A percentile compares a stretch with the other conserved stretches of the same genome.
phyloP scores from a whole-genome alignment of 2,888 invertebrate genomes.

The Synanthedon tipuliformis region DNA sequence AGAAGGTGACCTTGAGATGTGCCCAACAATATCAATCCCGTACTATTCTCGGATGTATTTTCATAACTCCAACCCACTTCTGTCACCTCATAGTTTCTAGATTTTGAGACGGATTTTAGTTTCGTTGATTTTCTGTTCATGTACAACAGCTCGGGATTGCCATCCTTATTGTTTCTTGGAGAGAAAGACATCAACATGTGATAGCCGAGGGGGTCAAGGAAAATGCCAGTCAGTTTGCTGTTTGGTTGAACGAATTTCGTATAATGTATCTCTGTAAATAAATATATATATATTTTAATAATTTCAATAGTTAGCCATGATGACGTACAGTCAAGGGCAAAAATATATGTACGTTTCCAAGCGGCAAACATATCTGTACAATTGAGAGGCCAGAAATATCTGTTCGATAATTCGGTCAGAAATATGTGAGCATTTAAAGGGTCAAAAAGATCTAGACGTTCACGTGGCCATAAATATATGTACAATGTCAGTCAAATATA shows the following conservation, averaged over 20 bases:
- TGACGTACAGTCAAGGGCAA: too few species aligned
- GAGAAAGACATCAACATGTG: slow-evolving; percentile 84
- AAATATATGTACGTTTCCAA: too few species aligned
- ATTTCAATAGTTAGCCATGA: too few species aligned
- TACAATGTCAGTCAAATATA: too few species aligned
- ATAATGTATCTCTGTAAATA: slow-evolving; percentile 77
- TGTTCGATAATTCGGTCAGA: too few species aligned
- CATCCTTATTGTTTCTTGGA: slow-evolving; percentile 69
- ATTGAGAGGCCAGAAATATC: too few species aligned
- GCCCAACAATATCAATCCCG: slow-evolving; percentile 88
- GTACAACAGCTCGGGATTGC: slow-evolving; percentile 82
- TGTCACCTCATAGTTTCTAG: slow-evolving; percentile 85
- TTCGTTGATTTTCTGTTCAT: slow-evolving; percentile 81
- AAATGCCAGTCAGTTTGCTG: slow-evolving; percentile 75
- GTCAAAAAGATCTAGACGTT: too few species aligned
- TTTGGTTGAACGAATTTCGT: slow-evolving; percentile 72
- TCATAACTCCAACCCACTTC: slow-evolving; percentile 90
- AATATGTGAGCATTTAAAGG: too few species aligned
- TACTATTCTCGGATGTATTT: slow-evolving; percentile 75
- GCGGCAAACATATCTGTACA: too few species aligned
- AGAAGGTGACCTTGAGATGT: slow-evolving; percentile 91
- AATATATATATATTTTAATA: slow-evolving; percentile 1
- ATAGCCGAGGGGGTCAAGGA: slow-evolving; percentile 87
- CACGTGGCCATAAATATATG: too few species aligned
- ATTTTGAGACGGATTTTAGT: slow-evolving; percentile 74